Conservation (phyloP, 2,113 vertebrate genomes). For the Zootoca vivipara region DNA sequence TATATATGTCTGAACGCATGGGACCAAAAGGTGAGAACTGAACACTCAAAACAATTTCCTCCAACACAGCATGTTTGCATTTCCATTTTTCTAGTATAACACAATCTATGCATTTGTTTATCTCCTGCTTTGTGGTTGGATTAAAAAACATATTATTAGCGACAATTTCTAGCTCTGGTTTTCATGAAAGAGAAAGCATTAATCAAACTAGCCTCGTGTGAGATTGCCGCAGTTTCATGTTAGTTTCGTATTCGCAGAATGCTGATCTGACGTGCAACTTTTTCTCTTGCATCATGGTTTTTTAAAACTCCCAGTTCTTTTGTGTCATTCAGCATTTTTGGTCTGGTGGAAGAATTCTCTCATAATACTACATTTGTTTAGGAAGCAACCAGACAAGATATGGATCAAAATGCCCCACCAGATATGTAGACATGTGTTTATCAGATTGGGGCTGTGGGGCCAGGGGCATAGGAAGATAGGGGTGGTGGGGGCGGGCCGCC, state of each 20-base stretch:
- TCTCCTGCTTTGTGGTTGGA: constrained; percentile 40
- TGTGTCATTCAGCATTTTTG: not conserved
- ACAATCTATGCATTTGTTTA: not conserved
- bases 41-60: constrained; percentile 27
- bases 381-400: not conserved
- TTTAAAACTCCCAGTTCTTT: not conserved
- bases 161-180: not conserved
- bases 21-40: not conserved
- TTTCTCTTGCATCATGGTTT: not conserved
- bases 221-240: not conserved
- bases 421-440: not conserved
- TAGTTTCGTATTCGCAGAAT: accelerated
- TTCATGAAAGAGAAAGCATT: constrained; percentile 40
- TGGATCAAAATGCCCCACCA: not conserved
- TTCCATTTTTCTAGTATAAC: constrained; percentile 30
- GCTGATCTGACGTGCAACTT: not conserved
- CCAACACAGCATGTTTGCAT: constrained; percentile 14
- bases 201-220: accelerated
- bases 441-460: not conserved
- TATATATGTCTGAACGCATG: accelerated
- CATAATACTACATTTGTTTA: not conserved
- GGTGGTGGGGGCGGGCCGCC: no score
- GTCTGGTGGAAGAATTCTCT: not conserved
- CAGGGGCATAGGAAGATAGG: no score
- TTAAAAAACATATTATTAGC: constrained; percentile 8